Base-by-base conservation (phyloP, 2,797 vertebrate species). In the Tauraco hartlaubi region DNA sequence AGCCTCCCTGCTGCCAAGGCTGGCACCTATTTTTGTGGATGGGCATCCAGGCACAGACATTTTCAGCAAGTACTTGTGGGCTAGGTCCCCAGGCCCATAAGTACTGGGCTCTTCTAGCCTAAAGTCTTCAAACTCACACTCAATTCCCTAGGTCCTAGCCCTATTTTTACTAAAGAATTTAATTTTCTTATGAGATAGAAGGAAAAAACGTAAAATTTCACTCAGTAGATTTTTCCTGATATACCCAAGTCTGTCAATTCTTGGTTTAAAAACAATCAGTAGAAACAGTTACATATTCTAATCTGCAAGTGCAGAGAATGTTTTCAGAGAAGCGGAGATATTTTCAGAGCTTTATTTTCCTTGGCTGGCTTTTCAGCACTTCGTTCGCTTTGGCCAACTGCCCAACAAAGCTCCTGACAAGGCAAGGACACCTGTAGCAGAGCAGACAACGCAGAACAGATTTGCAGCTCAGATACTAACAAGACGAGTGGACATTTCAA, bases 301-400 rank as follows among this genome's bases (percentile, higher is more conserved):
- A 66, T 64, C 66, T 79, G 52, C 48, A 68, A 56, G 51, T 79
- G 95, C 92, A 35, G 35, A 35, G 9, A 35, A 35, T 35, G 9
- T 35, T 35, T 35, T 59, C 73, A 35, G 68, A 84, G 71, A 87
- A 94, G 71, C 19, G 1, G 77, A 26, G 51, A 28, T 68, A 71
- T 82, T 73, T 95, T 58, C 86, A 67, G 58, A 86, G 55, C 82
- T 35, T 31, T 89, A 23, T 92, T 96, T 96, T 86, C 41, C 89
- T 96, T 97, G 95, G 93, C 91, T 80, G 64, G 33, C 55, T 94
- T 76, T 49, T 48, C 28, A 93, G 56, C 59, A 49, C 67, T 91
- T 95, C 21, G 37, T 88, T 95, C 86, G 17, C 85, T 85, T 90
- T 82, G 95, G 88, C 87, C 49, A 64, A 22, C n/a, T 48, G 88